A percentile compares a stretch with the other conserved stretches of the same genome.
These are phyloP conservation scores for Cheilosia vulpina DNA, from an alignment of 2,888 invertebrate species.

Conservation along the genomic window DNA sequence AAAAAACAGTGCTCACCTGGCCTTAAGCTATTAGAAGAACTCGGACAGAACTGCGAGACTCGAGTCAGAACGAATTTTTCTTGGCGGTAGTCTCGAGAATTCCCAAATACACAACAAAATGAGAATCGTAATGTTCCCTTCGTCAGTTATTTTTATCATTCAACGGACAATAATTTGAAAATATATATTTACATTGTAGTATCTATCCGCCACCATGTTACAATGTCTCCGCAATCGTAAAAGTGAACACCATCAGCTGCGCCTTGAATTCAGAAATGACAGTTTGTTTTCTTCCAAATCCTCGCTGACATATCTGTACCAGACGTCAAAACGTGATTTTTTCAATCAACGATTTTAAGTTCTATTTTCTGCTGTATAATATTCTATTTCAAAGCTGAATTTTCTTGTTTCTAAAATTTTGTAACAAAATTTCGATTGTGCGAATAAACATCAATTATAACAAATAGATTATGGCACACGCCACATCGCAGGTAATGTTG, in stretches of 20 bases:
- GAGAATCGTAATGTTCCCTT: too few relatives aligned
- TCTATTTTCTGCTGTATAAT: conserved; percentile 27
- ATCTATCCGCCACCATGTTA: too few relatives aligned
- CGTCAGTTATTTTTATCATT: too few relatives aligned
- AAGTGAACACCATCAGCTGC: conserved; percentile 27
- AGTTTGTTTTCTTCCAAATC: neutral
- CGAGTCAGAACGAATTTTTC: too few relatives aligned
- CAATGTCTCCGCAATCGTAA: neutral
- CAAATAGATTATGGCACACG: conserved; percentile 79
- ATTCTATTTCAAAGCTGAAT: conserved; percentile 3
- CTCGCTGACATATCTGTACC: conserved; percentile 15
- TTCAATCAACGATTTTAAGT: conserved; percentile 29
- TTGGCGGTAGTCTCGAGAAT: too few relatives aligned
- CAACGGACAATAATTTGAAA: too few relatives aligned
- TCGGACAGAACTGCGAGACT: too few relatives aligned
- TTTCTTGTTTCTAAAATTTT: neutral
- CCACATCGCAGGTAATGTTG: conserved; percentile 80
- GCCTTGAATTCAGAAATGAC: conserved; percentile 1
- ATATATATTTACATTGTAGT: too few relatives aligned
- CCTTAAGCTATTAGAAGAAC: too few relatives aligned
- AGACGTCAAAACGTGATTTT: conserved; percentile 66
- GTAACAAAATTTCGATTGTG: conserved; percentile 3
- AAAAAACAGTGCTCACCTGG: too few relatives aligned
- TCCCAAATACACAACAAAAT: too few relatives aligned
- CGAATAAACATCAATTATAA: neutral